Evolutionary conservation across 2,888 invertebrate species (phyloP), one percentile per base, ranked within the genome.

Genomic region (Periphyllus acericola): DNA sequence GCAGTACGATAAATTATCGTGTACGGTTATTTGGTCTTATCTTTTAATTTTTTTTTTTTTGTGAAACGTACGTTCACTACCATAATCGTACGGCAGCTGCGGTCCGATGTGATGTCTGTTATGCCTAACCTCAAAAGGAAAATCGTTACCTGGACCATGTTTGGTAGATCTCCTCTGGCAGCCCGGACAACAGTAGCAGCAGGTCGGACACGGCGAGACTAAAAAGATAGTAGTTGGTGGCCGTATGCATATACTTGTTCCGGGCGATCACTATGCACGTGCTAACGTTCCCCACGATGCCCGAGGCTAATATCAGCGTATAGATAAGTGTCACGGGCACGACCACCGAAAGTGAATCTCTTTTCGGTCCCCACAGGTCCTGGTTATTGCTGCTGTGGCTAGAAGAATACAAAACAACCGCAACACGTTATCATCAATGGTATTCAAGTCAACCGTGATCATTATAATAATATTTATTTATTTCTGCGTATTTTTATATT

Each of bases 191-290:
- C 40, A 96, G 92, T 19, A 96, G 92, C 79, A 96, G 92, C 25
- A 96, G 92, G 92, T 96, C 96, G 3, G 96, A 96, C 25, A 96
- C 93, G 0, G 96, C 95, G 89, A 96, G 92, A 91, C 95, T 96
- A 92, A 96, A 95, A 68, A 96, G 93, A 91, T 96, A 96, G 91
- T 95, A 96, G 92, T 96, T 96, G 9, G 96, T 96, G 2, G 96
- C 95, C 0, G 96, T 96, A 91, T 96, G 96, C 96, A 96, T 96
- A 89, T 95, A 95, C 88, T 94, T 93, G 91, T 96, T 96, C 82
- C 94, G 92, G 0, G 94, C 93, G 68, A 96, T 96, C 9, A 96
- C 96, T 19, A 96, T 93, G 91, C 96, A 96, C 0, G 96, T 96
- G 91, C 95, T 94, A 79, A 95, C 93, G 91, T 96, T 96, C 1